A percentile compares a stretch with the other conserved stretches of the same genome.
Conservation (phyloP, 2,888 invertebrate genomes). For the Rapana venosa region DNA sequence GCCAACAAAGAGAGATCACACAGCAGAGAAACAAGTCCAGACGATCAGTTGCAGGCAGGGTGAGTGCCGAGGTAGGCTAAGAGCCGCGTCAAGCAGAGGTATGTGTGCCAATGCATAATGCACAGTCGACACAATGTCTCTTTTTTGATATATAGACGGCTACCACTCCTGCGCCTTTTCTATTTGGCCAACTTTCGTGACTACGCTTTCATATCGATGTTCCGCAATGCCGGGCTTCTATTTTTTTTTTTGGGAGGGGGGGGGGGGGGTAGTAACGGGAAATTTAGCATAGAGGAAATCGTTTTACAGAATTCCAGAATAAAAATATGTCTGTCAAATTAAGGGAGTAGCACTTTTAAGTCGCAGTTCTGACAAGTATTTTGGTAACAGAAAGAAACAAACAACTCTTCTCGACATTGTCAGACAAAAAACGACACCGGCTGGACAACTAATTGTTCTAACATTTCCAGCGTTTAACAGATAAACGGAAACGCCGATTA, state of each 20-base stretch:
- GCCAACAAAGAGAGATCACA: not conserved
- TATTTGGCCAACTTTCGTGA: not conserved
- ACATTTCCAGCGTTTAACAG: too few relatives aligned
- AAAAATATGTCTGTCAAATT: too few relatives aligned
- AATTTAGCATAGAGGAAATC: too few relatives aligned
- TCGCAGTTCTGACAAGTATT: too few relatives aligned
- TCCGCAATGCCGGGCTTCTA: not conserved
- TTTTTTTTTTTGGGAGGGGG: not conserved
- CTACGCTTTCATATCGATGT: not conserved
- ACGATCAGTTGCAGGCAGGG: not conserved
- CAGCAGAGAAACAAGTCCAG: not conserved
- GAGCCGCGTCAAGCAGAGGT: not conserved
- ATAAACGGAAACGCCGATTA: too few relatives aligned
- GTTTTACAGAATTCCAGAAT: too few relatives aligned
- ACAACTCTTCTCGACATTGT: too few relatives aligned
- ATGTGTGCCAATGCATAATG: slow-evolving; percentile 10
- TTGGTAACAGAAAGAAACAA: too few relatives aligned
- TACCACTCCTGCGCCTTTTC: not conserved
- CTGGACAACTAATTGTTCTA: too few relatives aligned
- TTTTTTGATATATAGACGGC: not conserved
- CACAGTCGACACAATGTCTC: not conserved
- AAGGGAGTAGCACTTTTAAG: too few relatives aligned
- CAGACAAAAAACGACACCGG: too few relatives aligned
- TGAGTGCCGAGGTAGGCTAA: not conserved
- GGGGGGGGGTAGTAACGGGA: too few relatives aligned